Evolutionary conservation across 2,113 vertebrate species (phyloP).

Genomic region (Oxygymnocypris stewartii): DNA sequence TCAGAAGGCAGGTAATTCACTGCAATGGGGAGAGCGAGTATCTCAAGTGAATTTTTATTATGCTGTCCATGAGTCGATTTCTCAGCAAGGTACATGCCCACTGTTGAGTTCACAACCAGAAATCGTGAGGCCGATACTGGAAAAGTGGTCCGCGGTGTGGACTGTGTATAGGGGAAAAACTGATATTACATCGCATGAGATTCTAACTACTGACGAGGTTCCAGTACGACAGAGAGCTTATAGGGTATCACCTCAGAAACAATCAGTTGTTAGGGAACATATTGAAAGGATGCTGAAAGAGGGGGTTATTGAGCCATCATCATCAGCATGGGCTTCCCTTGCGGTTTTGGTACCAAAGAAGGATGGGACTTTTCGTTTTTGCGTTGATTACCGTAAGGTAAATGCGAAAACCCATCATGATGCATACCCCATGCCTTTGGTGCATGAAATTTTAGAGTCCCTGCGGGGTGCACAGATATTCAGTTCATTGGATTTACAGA

Average conservation of each 20-base stretch:
- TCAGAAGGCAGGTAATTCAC: no score
- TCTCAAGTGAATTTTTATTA: conserved; percentile 12
- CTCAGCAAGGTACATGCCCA: not conserved
- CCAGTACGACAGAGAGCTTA: not conserved
- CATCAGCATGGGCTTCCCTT: no score
- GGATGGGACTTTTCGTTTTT: not conserved
- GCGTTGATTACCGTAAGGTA: not conserved
- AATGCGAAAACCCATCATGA: conserved; percentile 29
- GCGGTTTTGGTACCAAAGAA: not conserved
- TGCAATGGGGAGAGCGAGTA: not conserved
- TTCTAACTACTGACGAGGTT: not conserved
- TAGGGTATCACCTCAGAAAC: not conserved
- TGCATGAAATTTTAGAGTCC: conserved; percentile 40
- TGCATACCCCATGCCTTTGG: conserved; percentile 37
- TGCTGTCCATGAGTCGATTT: not conserved
- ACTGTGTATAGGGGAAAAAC: not conserved
- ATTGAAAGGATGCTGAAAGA: not conserved
- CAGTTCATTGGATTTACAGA: conserved; percentile 14
- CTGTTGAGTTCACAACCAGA: not conserved
- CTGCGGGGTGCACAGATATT: conserved; percentile 22
- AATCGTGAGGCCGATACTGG: not conserved
- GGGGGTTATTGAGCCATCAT: not conserved
- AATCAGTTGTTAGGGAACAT: not conserved
- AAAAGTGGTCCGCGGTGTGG: not conserved
- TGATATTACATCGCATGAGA: not conserved